Conservation (phyloP, 2,113 vertebrate genomes). For the Megaceryle torquata region DNA sequence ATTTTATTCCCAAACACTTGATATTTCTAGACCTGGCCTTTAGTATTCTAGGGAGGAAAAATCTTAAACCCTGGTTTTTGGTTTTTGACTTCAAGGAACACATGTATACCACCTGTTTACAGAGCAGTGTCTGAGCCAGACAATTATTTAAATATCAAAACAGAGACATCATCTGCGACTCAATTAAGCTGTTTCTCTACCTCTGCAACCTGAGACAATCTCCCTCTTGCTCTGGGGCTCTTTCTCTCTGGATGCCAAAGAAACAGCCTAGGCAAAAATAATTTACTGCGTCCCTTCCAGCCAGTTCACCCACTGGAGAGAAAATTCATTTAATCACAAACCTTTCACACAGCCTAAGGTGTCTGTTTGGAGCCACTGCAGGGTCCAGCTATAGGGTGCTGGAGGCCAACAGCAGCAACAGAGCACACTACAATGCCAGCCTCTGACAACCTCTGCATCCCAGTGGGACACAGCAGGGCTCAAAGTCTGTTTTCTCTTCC, state of each 20-base stretch:
- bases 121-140: not conserved
- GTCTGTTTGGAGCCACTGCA: not conserved
- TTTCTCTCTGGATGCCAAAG: not conserved
- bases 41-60: not conserved
- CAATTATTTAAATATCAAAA: not conserved
- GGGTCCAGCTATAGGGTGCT: not conserved
- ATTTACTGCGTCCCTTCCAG: not conserved
- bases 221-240: not conserved
- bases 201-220: not conserved
- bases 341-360: not conserved
- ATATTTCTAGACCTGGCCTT: not conserved
- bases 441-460: too few relatives aligned
- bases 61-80: not conserved
- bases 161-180: not conserved
- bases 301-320: not conserved
- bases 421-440: rapidly evolving
- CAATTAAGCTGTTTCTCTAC: not conserved
- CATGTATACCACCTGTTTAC: not conserved
- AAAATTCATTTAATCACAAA: not conserved
- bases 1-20: not conserved
- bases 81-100: not conserved
- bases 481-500: rapidly evolving
- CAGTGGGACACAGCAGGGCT: not conserved
- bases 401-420: rapidly evolving
- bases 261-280: not conserved